Evolutionary conservation across 2,888 invertebrate species (phyloP).

Genomic region (Tinea semifulvella): DNA sequence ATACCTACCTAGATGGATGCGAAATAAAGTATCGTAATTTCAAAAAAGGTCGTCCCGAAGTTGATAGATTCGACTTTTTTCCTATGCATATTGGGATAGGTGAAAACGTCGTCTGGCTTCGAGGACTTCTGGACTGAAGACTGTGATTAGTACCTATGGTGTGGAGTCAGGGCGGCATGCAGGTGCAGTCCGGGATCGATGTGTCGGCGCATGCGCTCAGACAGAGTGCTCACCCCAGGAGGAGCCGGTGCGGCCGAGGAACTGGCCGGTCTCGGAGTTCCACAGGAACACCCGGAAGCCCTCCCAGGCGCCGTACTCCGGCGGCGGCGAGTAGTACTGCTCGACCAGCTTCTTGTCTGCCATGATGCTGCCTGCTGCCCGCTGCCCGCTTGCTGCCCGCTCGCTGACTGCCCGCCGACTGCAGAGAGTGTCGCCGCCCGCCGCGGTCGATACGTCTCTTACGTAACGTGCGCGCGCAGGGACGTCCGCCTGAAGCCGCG

Average conservation of each 20-base stretch:
- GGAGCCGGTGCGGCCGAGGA: conserved; percentile 89
- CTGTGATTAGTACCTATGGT: no score
- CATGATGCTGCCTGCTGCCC: conserved; percentile 63
- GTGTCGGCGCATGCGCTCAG: no score
- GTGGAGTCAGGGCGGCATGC: no score
- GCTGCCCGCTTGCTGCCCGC: conserved; percentile 3
- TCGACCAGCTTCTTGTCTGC: conserved; percentile 80
- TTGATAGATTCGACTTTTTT: no score
- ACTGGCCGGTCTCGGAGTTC: conserved; percentile 92
- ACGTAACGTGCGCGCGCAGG: conserved; percentile 31
- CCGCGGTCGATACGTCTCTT: conserved; percentile 19
- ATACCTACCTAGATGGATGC: no score
- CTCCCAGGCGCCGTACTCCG: conserved; percentile 86
- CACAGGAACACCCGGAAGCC: conserved; percentile 85
- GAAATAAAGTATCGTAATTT: no score
- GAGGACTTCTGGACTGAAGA: no score
- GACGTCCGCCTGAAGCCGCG: no score
- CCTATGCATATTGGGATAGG: no score
- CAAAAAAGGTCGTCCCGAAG: no score
- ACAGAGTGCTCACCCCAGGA: conserved; percentile 99
- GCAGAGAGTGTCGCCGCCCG: conserved; percentile 20
- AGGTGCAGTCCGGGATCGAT: no score
- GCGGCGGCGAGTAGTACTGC: conserved; percentile 83
- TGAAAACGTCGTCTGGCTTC: no score
- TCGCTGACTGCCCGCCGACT: conserved; percentile 8